Evolutionary conservation across 2,797 vertebrate species (phyloP).

Genomic region (Rhabdomys pumilio): DNA sequence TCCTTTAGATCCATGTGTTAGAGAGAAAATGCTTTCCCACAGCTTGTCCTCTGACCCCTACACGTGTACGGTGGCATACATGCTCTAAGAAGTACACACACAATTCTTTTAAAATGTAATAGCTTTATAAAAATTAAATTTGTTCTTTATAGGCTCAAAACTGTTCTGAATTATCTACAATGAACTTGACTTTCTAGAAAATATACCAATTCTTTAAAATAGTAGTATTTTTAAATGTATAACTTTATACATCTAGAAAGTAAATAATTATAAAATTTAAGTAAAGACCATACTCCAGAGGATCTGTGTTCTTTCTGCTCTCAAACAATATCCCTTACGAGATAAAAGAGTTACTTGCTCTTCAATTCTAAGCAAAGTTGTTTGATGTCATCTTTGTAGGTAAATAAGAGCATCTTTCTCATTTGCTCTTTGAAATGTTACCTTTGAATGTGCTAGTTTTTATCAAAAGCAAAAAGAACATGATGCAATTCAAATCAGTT

Average conservation of each 20-base stretch:
- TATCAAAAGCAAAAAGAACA: constrained; percentile 31
- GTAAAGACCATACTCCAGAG: background rate
- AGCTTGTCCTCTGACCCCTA: background rate
- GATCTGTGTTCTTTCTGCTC: background rate
- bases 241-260: background rate
- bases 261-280: constrained; percentile 2
- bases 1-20: background rate
- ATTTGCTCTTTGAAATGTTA: constrained; percentile 37
- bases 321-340: background rate
- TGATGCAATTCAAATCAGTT: background rate
- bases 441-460: constrained; percentile 30
- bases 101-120: background rate
- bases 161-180: background rate
- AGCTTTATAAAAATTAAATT: background rate
- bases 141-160: background rate
- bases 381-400: background rate
- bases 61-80: background rate
- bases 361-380: background rate
- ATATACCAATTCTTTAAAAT: background rate
- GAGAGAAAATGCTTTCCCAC: background rate
- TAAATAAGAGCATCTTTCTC: constrained; percentile 10
- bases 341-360: background rate
- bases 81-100: background rate
- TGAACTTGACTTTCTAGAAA: background rate
- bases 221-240: background rate